Evolutionary conservation across 1,140 invertebrate species (phyloP), one percentile per base, ranked within the genome.

Genomic region (Aphelenchoides fujianensis): DNA sequence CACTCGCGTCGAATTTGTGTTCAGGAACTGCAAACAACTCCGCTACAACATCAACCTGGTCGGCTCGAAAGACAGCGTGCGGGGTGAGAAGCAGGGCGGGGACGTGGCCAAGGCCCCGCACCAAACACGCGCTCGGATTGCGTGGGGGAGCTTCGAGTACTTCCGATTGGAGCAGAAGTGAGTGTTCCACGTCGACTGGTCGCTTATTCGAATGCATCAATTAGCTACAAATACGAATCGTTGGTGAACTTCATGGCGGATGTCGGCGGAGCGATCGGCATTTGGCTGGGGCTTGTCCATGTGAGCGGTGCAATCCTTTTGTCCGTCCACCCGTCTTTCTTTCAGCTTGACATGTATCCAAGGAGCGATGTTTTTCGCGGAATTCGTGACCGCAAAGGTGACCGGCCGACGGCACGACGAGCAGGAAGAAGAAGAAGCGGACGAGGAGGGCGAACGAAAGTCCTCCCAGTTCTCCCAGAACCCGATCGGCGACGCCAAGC

Each of bases 71-170:
- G 81, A 5, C 19, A 31, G 2, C 69, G 2, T 68, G n/a, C 28
- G 0, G 23, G 19, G 23, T 5, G 34, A 5, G 5, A 5, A 32
- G 34, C 7, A 27, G 5, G 23, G 19, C 55, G 55, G 34, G 12
- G 55, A 59, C 12, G 27, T 5, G 55, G 23, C 34, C 19, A 59
- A 59, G 34, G 55, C 23, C 34, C 30, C n/a, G 52, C 78, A 82
- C 70, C 57, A 82, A 34, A 83, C 76, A 16, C 76, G 61, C 52
- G 64, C 83, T 31, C 31, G 76, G 16, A 70, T 84, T 7, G 66
- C 77, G 28, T 83, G 82, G 82, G 82, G 83, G 12, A 72, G 69
- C n/a, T 78, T 83, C 72, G 82, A 83, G 48, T 83, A 82, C 59
- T 52, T 84, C 23, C 74, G 76, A 27, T 66, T 83, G 68, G 82